These are phyloP conservation scores for Drosophila diplacantha DNA, from an alignment of 2,888 invertebrate species.

Conservation along the genomic window DNA sequence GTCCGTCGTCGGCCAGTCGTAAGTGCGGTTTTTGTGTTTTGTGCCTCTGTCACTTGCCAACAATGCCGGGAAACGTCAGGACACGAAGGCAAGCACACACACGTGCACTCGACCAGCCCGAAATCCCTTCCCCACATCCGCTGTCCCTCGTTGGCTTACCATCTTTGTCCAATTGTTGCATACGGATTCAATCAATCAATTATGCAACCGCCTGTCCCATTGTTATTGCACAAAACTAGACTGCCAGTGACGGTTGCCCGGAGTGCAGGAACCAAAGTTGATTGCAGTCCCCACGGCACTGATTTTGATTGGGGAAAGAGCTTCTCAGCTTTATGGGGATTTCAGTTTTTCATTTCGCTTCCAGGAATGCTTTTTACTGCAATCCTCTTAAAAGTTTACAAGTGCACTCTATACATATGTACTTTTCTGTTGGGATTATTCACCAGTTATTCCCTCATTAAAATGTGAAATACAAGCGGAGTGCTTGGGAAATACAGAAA, in stretches of 20 bases:
- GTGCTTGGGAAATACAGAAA: background rate
- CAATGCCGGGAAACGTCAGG: conserved; percentile 28
- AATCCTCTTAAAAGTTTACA: background rate
- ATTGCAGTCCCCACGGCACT: conserved; percentile 12
- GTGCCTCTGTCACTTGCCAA: conserved; percentile 42
- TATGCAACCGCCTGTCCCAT: conserved; percentile 53
- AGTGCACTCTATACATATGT: too few relatives aligned
- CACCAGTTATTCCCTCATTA: background rate
- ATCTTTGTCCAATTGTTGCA: conserved; percentile 58
- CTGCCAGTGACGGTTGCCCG: conserved; percentile 10
- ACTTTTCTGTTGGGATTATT: background rate
- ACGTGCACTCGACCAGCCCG: conserved; percentile 12
- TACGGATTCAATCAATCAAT: conserved; percentile 67
- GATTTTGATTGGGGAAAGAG: conserved; percentile 12
- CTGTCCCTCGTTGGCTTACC: conserved; percentile 25
- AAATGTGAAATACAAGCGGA: background rate
- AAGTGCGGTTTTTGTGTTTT: conserved; percentile 28
- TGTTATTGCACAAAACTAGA: conserved; percentile 45
- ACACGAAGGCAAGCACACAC: conserved; percentile 4
- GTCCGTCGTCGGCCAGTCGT: conserved; percentile 8
- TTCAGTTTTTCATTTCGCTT: background rate
- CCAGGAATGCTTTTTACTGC: background rate
- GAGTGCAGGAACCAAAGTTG: conserved; percentile 15
- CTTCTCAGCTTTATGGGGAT: conserved; percentile 12
- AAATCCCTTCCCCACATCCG: conserved; percentile 10